A percentile compares a stretch with the other conserved stretches of the same genome.
Evolutionary conservation across 1,140 invertebrate genomes (phyloP).

Genomic region (Penaeus japonicus): DNA sequence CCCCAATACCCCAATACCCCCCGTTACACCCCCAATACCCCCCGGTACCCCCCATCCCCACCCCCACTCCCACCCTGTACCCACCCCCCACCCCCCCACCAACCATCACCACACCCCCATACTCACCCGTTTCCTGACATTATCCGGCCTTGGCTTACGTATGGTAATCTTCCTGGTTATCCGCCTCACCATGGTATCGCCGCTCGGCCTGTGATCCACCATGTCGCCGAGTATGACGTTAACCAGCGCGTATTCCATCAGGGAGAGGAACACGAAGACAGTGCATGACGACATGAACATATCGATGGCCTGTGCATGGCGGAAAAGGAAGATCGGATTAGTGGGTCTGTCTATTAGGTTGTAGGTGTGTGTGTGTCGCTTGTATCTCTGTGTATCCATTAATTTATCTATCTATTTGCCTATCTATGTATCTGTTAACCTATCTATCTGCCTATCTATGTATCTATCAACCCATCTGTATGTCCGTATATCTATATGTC

Average conservation of each 20-base stretch:
- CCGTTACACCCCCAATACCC: background rate
- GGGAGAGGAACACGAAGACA: constrained; percentile 90
- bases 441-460: no score
- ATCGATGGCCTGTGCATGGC: constrained; percentile 74
- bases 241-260: constrained; percentile 93
- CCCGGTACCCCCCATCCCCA: background rate
- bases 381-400: no score
- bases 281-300: constrained; percentile 92
- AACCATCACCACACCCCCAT: no score
- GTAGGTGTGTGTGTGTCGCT: no score
- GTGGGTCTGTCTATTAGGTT: no score
- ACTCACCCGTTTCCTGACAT: constrained; percentile 22
- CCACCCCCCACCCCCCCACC: no score
- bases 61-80: background rate
- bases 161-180: constrained; percentile 38
- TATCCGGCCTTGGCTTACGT: background rate
- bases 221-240: constrained; percentile 84
- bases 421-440: no score
- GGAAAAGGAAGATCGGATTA: background rate
- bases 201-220: constrained; percentile 43
- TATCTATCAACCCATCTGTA: no score
- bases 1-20: background rate
- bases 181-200: constrained; percentile 22
- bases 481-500: no score
- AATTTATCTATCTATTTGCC: no score